Base-by-base conservation (phyloP, 2,113 vertebrate genomes). In the Taxidea taxus region DNA sequence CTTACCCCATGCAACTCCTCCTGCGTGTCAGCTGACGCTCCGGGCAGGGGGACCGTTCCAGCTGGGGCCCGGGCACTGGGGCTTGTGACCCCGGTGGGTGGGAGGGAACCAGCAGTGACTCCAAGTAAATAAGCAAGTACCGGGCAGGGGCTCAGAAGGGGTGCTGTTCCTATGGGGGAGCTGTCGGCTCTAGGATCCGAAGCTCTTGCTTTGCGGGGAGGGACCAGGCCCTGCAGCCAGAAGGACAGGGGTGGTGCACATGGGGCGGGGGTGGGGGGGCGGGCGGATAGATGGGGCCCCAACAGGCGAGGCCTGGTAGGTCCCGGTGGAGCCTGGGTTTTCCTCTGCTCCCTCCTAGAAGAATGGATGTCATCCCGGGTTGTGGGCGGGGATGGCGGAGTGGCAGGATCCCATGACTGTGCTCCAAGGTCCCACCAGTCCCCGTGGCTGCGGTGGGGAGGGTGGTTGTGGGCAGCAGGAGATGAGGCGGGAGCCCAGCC, bases 21-120 rank as follows among this genome's bases (percentile, higher is more conserved):
- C 42, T 11, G 5, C 9, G 21, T 25, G 42, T 39, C 2, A 3
- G 29, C 64, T 1, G 29, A 34, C 0, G 1, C 15, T 64, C 13
- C 0, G 23, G 74, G 58, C 6, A 0, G 12, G 74, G 60, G 6
- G 34, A 6, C 0, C 0, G 3, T 29, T 21, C 31, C n/a, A 5
- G 86, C 44, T 1, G 13, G 75, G 27, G 34, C 34, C 29, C 34
- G 4, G 3, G 23, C n/a, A 14, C n/a, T 31, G 37, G 9, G 13
- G 37, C 3, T 42, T 20, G 25, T 5, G 21, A 2, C 27, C 60
- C 7, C 0, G 3, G 8, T 15, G 62, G 60, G 16, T 4, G 62
- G 60, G 51, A 54, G 51, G 51, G 51, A 54, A 23, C 13, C 77
- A 54, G 47, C 10, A 62, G 29, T 10, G 47, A 81, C 39, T 18